phyloP scores from a whole-genome alignment of 1,140 invertebrate species.

The Geopemphigus sp. region DNA sequence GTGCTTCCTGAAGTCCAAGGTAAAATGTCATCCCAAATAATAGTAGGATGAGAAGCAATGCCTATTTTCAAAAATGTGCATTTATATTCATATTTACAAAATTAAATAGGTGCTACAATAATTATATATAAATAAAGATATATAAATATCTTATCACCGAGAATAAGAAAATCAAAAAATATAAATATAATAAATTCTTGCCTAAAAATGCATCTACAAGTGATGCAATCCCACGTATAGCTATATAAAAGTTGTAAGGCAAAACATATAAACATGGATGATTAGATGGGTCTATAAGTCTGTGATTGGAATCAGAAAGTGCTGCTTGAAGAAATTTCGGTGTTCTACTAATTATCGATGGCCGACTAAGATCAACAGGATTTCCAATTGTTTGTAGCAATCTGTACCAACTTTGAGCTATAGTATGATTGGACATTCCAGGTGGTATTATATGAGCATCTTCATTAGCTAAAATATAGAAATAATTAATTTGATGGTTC shows the following conservation, averaged over 20 bases:
- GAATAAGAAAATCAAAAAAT: slow-evolving; percentile 12
- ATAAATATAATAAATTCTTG: slow-evolving; percentile 57
- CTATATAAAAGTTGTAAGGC: slow-evolving; percentile 87
- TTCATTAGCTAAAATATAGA: slow-evolving; percentile 69
- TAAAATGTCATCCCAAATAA: slow-evolving; percentile 44
- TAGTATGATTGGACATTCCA: slow-evolving; percentile 82
- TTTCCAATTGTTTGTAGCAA: slow-evolving; percentile 90
- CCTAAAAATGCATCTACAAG: slow-evolving; percentile 95
- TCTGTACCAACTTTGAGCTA: slow-evolving; percentile 92
- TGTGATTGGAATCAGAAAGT: slow-evolving; percentile 66
- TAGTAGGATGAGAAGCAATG: slow-evolving; percentile 41
- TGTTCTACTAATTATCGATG: slow-evolving; percentile 66
- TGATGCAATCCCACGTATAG: slow-evolving; percentile 87
- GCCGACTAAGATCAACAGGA: slow-evolving; percentile 85
- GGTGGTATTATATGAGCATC: slow-evolving; percentile 75
- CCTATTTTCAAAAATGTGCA: slow-evolving; percentile 46
- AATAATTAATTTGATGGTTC: slow-evolving; percentile 13
- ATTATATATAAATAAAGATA: too few relatives aligned
- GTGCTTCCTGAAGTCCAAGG: slow-evolving; percentile 35
- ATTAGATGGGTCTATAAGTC: slow-evolving; percentile 72
- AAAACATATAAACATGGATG: slow-evolving; percentile 85
- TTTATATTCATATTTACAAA: slow-evolving; percentile 45
- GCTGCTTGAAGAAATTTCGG: slow-evolving; percentile 68
- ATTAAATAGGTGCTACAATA: not conserved
- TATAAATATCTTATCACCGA: slow-evolving; percentile 24